Base-by-base conservation (phyloP, 1,140 invertebrate genomes). In the Brachionus sp. region DNA sequence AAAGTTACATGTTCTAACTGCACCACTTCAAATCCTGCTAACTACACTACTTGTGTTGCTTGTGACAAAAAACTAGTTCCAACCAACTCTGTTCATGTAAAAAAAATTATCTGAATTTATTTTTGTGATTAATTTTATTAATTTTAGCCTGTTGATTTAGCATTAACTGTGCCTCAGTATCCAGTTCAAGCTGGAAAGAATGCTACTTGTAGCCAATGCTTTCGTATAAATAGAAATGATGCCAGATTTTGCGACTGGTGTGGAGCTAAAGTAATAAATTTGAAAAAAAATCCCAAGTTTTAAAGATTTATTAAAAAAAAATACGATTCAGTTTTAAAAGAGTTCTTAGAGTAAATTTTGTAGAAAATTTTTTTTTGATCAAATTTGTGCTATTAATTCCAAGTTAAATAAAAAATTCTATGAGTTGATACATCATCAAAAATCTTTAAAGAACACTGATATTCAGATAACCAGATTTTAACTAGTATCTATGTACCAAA, bases 221-320 rank as follows among this genome's bases (percentile, higher is more conserved):
- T 83, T 44, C 84, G 87, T 16, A 84, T 86, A 7, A 88, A 88
- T 80, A 86, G 86, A 80, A 84, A 85, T 9, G 86, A 88, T 80
- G 87, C 87, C 13, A 75, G 87, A 77, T 88, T 86, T 83, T 88
- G 87, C 85, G 87, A 88, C 77, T 88, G 87, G 87, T 88, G 87
- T 84, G 86, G 87, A 77, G 82, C 85, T 12, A 87, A 88, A 85
- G 86, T 87, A 84, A 66, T 84, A 84, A 35, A 25, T n/a, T n/a
- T n/a, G n/a, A n/a, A n/a, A n/a, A n/a, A n/a, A n/a, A n/a, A n/a
- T n/a, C n/a, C n/a, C n/a, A n/a, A n/a, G n/a, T n/a, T n/a, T n/a
- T n/a, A n/a, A n/a, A n/a, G n/a, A n/a, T n/a, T n/a, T n/a, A n/a
- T n/a, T n/a, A n/a, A n/a, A n/a, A n/a, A n/a, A n/a, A n/a, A n/a